Evolutionary conservation across 2,888 invertebrate species (phyloP).

Genomic region (Ischnura elegans): DNA sequence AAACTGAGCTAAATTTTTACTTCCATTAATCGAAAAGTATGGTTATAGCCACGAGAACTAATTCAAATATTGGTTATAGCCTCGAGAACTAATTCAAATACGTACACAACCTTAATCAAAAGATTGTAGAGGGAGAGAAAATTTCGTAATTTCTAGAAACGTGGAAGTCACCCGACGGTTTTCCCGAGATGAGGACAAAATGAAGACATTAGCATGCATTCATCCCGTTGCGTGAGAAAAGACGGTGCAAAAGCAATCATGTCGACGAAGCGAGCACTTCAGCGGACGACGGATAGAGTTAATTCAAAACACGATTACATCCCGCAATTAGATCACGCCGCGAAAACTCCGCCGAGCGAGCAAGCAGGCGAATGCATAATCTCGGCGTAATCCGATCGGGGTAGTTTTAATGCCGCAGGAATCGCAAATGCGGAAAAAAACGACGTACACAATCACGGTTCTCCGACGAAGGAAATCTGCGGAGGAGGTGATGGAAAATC

Average conservation of each 20-base stretch:
- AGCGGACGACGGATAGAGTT: background rate
- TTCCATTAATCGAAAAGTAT: too few relatives aligned
- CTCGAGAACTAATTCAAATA: too few relatives aligned
- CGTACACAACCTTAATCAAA: too few relatives aligned
- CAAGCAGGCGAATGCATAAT: background rate
- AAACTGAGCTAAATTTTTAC: too few relatives aligned
- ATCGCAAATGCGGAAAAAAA: background rate
- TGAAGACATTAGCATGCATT: too few relatives aligned
- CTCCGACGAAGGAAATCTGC: background rate
- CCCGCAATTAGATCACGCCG: conserved; percentile 20
- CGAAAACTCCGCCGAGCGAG: background rate
- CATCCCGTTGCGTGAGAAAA: background rate
- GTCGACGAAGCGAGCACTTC: background rate
- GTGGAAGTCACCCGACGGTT: too few relatives aligned
- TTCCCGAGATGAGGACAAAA: too few relatives aligned
- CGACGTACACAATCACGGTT: background rate
- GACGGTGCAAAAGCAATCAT: background rate
- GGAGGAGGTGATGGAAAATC: too few relatives aligned
- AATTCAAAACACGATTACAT: background rate
- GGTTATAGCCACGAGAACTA: too few relatives aligned
- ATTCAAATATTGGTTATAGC: too few relatives aligned
- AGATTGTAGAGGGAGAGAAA: too few relatives aligned
- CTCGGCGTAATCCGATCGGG: background rate
- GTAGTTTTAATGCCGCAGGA: background rate
- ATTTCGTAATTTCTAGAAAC: too few relatives aligned